Evolutionary conservation across 2,888 invertebrate species (phyloP).

Genomic region (Aporophyla lueneburgensis): DNA sequence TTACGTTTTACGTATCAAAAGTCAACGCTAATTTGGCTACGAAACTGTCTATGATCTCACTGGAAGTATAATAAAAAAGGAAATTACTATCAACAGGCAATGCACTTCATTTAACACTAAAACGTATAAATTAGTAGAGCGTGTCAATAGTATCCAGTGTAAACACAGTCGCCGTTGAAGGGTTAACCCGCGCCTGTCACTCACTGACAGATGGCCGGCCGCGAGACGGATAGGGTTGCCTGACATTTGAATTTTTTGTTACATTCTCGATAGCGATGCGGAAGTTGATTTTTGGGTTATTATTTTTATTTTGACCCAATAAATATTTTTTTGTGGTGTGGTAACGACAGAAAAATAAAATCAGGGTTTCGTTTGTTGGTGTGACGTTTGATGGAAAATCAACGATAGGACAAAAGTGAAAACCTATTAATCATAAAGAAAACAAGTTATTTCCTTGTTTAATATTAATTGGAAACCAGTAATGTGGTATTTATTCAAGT

Average conservation of each 20-base stretch:
- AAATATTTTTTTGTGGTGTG: slow-evolving; percentile 7
- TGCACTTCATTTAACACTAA: slow-evolving; percentile 52
- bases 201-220: slow-evolving; percentile 80
- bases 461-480: not conserved
- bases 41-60: too few species aligned
- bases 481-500: not conserved
- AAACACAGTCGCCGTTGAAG: slow-evolving; percentile 68
- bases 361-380: not conserved
- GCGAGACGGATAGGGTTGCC: slow-evolving; percentile 72
- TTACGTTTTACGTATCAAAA: not conserved
- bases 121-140: slow-evolving; percentile 62
- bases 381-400: not conserved
- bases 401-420: not conserved
- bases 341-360: not conserved
- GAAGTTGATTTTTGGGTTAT: slow-evolving; percentile 53
- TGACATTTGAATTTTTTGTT: slow-evolving; percentile 62
- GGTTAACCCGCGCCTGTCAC: slow-evolving; percentile 70
- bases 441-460: not conserved
- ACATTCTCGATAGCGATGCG: slow-evolving; percentile 49
- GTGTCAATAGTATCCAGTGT: slow-evolving; percentile 64
- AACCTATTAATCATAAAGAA: not conserved
- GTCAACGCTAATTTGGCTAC: not conserved
- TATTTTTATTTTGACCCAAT: slow-evolving; percentile 55
- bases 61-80: not conserved
- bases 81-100: slow-evolving; percentile 32